Evolutionary conservation across 2,797 vertebrate species (phyloP).

Genomic region (Ctenochaetus hawaiiensis): DNA sequence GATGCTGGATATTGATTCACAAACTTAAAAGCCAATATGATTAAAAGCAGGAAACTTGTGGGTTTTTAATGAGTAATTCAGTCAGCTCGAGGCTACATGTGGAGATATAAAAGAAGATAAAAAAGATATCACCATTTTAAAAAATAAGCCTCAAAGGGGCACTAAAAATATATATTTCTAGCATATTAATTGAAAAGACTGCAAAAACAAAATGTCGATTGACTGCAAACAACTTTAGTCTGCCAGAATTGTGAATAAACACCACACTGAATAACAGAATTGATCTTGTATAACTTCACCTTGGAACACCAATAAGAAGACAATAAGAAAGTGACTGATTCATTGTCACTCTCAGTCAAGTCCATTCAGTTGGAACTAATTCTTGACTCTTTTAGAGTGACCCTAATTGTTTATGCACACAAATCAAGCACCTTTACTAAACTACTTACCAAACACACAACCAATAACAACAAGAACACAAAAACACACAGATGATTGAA

Average conservation of each 20-base stretch:
- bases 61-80: background rate
- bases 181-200: background rate
- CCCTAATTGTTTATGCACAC: background rate
- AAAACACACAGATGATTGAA: background rate
- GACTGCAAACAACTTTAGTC: background rate
- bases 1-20: constrained; percentile 2
- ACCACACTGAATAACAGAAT: background rate
- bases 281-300: background rate
- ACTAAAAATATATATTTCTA: background rate
- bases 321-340: background rate
- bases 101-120: background rate
- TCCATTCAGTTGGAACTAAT: background rate
- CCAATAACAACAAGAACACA: background rate
- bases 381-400: background rate
- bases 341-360: no score
- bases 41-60: background rate
- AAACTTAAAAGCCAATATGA: background rate
- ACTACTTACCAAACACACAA: background rate
- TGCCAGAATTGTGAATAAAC: background rate
- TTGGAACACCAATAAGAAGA: background rate
- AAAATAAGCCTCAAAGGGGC: background rate
- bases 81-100: background rate
- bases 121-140: no score
- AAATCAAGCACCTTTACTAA: background rate
- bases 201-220: background rate